These are phyloP conservation scores for Diarsia brunnea DNA, from an alignment of 2,888 invertebrate genomes.

Conservation along the genomic window DNA sequence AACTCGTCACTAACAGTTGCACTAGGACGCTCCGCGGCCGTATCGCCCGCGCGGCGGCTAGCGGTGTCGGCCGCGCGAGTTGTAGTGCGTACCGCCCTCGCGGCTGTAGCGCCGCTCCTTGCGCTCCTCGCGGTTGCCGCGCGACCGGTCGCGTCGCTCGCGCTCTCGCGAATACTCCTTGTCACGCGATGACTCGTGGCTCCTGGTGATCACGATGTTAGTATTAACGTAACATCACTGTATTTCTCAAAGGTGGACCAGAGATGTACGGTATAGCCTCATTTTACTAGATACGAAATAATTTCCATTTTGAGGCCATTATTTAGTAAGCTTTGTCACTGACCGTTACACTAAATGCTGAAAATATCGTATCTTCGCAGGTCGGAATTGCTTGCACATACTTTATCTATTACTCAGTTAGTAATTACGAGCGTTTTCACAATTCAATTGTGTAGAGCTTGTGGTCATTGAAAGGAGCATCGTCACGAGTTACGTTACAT, in stretches of 20 bases:
- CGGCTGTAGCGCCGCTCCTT: conserved; percentile 87
- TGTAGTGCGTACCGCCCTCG: conserved; percentile 81
- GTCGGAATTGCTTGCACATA: not conserved
- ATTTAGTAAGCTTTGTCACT: not conserved
- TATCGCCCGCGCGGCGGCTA: conserved; percentile 58
- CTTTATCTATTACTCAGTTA: not conserved
- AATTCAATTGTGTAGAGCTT: conserved; percentile 15
- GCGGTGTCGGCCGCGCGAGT: conserved; percentile 83
- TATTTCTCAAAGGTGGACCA: not conserved
- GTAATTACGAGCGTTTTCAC: conserved; percentile 22
- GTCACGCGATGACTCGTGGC: conserved; percentile 72
- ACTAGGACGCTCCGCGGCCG: conserved; percentile 29
- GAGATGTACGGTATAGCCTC: no score
- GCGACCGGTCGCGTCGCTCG: conserved; percentile 81
- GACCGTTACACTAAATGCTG: not conserved
- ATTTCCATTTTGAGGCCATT: not conserved
- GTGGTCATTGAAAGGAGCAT: not conserved
- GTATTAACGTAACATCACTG: conserved; percentile 23
- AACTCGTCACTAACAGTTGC: conserved; percentile 35
- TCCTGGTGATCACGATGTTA: conserved; percentile 43
- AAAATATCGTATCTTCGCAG: conserved; percentile 1
- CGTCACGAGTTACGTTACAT: not conserved
- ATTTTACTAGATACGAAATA: not conserved
- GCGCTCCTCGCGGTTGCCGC: conserved; percentile 79
- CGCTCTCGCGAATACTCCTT: conserved; percentile 85